Percentiles rank a stretch among this genome's conserved stretches.
phyloP scores from a whole-genome alignment of 2,797 vertebrate species.

The Urophycis tenuis region DNA sequence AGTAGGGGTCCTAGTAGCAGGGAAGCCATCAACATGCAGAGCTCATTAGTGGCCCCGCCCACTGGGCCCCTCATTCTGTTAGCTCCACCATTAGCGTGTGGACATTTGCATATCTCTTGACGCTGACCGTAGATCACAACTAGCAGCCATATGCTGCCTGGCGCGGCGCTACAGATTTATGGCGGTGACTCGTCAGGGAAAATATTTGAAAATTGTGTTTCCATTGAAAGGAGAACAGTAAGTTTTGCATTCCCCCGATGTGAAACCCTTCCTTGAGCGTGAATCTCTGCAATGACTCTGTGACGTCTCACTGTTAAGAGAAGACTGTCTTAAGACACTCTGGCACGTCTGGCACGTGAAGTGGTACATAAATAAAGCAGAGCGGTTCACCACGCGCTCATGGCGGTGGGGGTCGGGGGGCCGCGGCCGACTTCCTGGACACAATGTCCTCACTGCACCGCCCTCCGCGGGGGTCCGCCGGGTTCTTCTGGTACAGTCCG shows the following conservation, averaged over 20 bases:
- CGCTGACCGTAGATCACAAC: constrained; percentile 61
- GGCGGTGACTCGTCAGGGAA: constrained; percentile 46
- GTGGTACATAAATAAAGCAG: too few species aligned
- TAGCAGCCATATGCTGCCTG: constrained; percentile 66
- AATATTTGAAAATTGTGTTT: constrained; percentile 53
- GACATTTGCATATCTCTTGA: constrained; percentile 66
- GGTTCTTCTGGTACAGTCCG: too few species aligned
- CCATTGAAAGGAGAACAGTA: constrained; percentile 35
- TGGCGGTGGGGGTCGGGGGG: too few species aligned
- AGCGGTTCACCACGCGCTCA: too few species aligned
- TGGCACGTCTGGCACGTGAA: too few species aligned
- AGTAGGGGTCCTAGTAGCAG: constrained; percentile 25
- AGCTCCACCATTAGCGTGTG: constrained; percentile 63
- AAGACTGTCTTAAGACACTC: too few species aligned
- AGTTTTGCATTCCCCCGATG: not conserved
- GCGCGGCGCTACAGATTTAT: constrained; percentile 55
- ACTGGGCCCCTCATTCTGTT: constrained; percentile 62
- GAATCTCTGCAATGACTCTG: too few species aligned
- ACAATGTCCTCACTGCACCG: too few species aligned
- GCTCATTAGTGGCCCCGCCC: constrained; percentile 65
- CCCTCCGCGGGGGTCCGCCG: too few species aligned
- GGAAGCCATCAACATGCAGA: constrained; percentile 62
- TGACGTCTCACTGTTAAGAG: too few species aligned
- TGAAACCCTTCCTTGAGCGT: too few species aligned
- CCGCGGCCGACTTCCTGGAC: too few species aligned